Conservation (phyloP, 2,888 invertebrate species). For the Apamea crenata region DNA sequence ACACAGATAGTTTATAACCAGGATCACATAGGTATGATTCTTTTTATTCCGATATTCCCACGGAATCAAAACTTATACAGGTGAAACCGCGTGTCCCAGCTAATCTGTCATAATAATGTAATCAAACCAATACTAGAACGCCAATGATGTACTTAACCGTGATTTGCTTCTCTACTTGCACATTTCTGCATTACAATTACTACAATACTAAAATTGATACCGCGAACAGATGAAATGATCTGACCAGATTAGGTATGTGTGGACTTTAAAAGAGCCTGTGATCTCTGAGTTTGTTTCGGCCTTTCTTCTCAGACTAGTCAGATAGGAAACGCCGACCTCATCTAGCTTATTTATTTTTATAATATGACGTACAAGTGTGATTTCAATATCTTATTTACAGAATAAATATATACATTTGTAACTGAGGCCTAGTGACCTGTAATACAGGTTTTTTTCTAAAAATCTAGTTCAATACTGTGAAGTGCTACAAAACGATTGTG, state of each 20-base stretch:
- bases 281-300: background rate
- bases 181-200: background rate
- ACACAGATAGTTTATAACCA: too few species aligned
- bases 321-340: background rate
- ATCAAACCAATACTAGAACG: background rate
- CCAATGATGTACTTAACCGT: background rate
- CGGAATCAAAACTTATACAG: too few species aligned
- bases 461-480: too few species aligned
- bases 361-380: background rate
- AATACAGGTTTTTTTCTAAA: too few species aligned
- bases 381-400: too few species aligned
- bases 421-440: too few species aligned
- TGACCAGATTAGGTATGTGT: background rate
- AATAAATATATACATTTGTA: too few species aligned
- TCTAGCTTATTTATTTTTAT: background rate
- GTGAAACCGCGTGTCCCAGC: too few species aligned
- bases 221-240: background rate
- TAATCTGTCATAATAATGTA: too few species aligned
- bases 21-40: too few species aligned
- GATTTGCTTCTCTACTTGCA: background rate
- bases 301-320: background rate
- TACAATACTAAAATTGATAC: background rate
- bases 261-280: background rate
- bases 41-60: too few species aligned
- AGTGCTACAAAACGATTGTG: too few species aligned